Conservation (phyloP, 2,888 invertebrate species). For the Mystacides longicornis region DNA sequence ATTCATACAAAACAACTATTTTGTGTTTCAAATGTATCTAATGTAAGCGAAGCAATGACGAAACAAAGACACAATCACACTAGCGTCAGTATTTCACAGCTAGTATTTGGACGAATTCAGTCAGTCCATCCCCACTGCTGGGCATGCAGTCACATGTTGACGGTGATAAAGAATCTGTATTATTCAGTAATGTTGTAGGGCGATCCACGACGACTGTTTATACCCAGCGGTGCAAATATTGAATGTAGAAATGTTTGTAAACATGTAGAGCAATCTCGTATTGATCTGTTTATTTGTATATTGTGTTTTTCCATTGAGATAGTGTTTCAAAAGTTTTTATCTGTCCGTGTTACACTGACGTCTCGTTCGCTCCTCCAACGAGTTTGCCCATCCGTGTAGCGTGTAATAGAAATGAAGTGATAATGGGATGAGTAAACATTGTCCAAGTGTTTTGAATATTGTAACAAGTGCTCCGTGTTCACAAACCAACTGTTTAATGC, state of each 20-base stretch:
- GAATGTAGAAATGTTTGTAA: not conserved
- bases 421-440: not conserved
- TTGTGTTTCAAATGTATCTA: too few species aligned
- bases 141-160: too few species aligned
- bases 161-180: too few species aligned
- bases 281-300: not conserved
- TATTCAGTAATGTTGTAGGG: too few species aligned
- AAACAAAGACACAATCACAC: too few species aligned
- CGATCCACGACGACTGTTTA: too few species aligned
- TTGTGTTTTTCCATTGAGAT: not conserved
- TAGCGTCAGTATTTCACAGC: too few species aligned
- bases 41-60: too few species aligned
- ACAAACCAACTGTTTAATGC: not conserved
- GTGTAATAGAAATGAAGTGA: not conserved
- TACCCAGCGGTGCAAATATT: not conserved
- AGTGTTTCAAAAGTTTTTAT: not conserved
- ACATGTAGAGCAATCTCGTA: not conserved
- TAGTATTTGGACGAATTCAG: too few species aligned
- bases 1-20: too few species aligned
- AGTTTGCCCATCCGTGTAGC: not conserved
- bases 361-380: not conserved
- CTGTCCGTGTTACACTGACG: not conserved
- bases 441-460: not conserved
- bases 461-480: not conserved
- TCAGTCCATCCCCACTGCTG: too few species aligned